Evolutionary conservation across 2,113 vertebrate genomes (phyloP).

Genomic region (Cavia porcellus): DNA sequence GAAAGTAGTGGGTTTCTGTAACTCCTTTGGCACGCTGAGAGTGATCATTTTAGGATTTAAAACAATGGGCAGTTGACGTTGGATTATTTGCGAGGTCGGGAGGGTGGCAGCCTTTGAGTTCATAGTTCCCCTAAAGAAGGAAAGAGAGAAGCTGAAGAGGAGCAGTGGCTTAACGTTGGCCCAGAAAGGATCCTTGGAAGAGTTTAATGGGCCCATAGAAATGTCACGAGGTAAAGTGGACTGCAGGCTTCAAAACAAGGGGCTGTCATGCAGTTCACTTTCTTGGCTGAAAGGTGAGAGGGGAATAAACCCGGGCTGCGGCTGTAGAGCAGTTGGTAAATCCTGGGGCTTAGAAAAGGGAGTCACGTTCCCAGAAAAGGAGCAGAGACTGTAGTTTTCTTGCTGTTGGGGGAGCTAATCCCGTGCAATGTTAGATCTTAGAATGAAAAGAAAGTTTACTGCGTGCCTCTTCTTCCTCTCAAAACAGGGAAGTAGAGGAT

Average conservation of each 20-base stretch:
- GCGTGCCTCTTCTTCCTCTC: fast-evolving
- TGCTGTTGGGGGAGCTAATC: background rate
- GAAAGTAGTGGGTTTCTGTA: background rate
- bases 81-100: background rate
- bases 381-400: background rate
- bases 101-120: background rate
- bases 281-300: background rate
- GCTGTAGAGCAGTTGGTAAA: background rate
- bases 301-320: background rate
- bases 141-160: background rate
- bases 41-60: background rate
- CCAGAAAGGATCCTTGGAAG: background rate
- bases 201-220: background rate
- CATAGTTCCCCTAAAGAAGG: background rate
- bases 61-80: background rate
- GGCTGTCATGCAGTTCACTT: background rate
- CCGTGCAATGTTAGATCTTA: background rate
- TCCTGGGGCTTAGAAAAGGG: background rate
- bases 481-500: background rate
- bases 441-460: background rate
- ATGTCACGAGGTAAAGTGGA: background rate
- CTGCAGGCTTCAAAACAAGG: background rate
- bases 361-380: background rate
- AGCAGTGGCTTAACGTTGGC: background rate
- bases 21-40: background rate